Evolutionary conservation across 2,113 vertebrate genomes (phyloP).

Genomic region (Nothobranchius kuhntae): DNA sequence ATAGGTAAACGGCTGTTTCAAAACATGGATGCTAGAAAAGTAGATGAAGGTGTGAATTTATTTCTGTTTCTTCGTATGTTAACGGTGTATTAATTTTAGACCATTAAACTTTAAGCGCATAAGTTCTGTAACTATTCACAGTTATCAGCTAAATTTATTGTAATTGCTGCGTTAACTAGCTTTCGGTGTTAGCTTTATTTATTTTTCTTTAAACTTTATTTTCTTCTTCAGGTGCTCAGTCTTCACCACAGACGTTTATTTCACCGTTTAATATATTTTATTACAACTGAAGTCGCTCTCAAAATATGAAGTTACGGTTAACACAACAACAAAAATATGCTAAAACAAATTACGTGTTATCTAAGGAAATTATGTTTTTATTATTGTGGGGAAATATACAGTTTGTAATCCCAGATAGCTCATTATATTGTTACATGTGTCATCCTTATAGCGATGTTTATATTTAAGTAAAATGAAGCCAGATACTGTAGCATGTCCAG

Average conservation of each 20-base stretch:
- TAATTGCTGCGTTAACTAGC: slow-evolving; percentile 18
- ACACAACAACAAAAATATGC: background rate
- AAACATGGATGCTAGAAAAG: slow-evolving; percentile 70
- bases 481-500: too few species aligned
- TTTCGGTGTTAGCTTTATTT: slow-evolving; percentile 11
- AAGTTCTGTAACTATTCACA: background rate
- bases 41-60: slow-evolving; percentile 44
- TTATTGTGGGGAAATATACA: too few species aligned
- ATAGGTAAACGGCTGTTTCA: slow-evolving; percentile 49
- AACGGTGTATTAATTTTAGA: background rate
- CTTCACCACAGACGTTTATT: background rate
- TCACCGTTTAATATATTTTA: background rate
- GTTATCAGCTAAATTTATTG: background rate
- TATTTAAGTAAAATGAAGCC: too few species aligned
- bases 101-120: accelerated
- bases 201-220: background rate
- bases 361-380: too few species aligned
- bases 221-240: background rate
- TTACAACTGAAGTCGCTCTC: background rate
- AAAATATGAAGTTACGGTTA: background rate
- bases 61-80: background rate
- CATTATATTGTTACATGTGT: background rate
- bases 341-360: background rate
- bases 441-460: too few species aligned
- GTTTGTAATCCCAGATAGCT: background rate